These are phyloP conservation scores for Chrysogorgia sp. DNA, from an alignment of 92 coral and sea anemone species.

Conservation along the genomic window DNA sequence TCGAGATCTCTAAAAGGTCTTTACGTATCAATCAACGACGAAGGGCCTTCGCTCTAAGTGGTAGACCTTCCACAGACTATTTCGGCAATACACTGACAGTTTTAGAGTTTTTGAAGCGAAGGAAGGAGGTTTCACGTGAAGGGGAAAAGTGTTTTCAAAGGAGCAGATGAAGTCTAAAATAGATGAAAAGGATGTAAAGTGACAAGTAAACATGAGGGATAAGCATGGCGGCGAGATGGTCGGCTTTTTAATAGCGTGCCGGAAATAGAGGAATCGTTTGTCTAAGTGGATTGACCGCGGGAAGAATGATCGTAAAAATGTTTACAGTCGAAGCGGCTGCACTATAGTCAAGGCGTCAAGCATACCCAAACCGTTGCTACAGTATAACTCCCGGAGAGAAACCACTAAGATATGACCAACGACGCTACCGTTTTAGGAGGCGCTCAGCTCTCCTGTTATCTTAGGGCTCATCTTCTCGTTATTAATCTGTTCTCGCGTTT, in stretches of 20 bases:
- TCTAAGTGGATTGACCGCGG: not conserved
- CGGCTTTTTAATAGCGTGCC: slow-evolving; percentile 14
- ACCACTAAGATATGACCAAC: not conserved
- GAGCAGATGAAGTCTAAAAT: not conserved
- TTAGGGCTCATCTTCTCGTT: not conserved
- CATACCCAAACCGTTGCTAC: not conserved
- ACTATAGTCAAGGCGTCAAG: too few species aligned
- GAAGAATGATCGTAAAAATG: too few species aligned
- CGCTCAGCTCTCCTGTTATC: not conserved
- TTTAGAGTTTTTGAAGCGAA: too few species aligned
- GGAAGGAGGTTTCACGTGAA: not conserved
- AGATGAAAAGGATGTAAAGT: not conserved
- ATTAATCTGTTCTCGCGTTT: not conserved
- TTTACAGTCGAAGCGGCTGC: too few species aligned
- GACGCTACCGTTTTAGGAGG: slow-evolving; percentile 1
- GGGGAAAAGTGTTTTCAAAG: not conserved
- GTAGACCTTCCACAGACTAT: too few species aligned
- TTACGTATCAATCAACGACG: too few species aligned
- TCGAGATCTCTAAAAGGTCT: too few species aligned
- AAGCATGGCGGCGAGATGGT: not conserved
- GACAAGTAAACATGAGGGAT: not conserved
- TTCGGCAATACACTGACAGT: too few species aligned
- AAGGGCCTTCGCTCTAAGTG: too few species aligned
- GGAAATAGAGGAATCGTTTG: slow-evolving; percentile 6
- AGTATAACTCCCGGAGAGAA: not conserved